Percentiles rank a stretch among this genome's conserved stretches.
These are phyloP conservation scores for Andrena praecox DNA, from an alignment of 2,888 invertebrate genomes.

Conservation along the genomic window DNA sequence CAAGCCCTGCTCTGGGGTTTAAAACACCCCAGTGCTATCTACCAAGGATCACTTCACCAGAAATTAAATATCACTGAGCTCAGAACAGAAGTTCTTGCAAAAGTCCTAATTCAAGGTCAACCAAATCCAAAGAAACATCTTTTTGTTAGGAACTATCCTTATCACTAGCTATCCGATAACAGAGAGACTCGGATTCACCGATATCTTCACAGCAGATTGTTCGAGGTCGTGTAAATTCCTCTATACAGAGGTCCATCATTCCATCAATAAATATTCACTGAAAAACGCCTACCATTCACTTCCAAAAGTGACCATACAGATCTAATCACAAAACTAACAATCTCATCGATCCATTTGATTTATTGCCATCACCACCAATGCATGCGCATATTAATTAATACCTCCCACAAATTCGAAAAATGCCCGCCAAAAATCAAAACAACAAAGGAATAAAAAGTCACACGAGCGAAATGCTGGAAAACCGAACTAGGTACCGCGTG, in stretches of 20 bases:
- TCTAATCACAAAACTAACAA: no score
- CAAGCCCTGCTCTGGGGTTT: no score
- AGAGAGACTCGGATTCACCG: constrained; percentile 32
- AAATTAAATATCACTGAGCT: not conserved
- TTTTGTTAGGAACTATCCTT: constrained; percentile 47
- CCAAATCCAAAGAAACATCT: not conserved
- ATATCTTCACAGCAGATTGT: constrained; percentile 48
- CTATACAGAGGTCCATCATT: not conserved
- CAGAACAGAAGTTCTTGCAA: not conserved
- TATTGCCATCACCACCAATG: no score
- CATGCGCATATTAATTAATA: not conserved
- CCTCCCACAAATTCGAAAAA: not conserved
- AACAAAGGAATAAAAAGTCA: not conserved
- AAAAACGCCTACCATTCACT: not conserved
- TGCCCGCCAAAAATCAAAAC: no score
- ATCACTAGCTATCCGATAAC: constrained; percentile 56
- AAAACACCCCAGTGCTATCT: no score
- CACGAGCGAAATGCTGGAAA: not conserved
- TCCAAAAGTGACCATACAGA: no score
- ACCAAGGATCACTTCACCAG: no score
- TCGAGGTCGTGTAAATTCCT: constrained; percentile 42
- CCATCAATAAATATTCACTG: not conserved
- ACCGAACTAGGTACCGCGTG: not conserved
- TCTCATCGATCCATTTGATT: no score
- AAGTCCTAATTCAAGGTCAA: not conserved